Conservation (phyloP, 2,888 invertebrate genomes). For the Cerastis rubricosa region DNA sequence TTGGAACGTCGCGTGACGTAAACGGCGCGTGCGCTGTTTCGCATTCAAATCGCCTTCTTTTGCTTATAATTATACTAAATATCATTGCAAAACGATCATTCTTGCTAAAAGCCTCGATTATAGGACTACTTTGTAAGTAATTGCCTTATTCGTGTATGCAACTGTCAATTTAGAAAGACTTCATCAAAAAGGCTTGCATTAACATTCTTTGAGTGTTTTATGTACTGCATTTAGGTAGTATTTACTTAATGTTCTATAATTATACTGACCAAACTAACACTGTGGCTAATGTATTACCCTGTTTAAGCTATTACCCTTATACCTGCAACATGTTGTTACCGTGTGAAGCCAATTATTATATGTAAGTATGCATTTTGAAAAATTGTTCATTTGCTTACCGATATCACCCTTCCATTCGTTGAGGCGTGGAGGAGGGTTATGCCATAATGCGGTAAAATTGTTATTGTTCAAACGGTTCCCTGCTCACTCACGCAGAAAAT, state of each 20-base stretch:
- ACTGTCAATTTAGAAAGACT: constrained; percentile 25
- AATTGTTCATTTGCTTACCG: constrained; percentile 74
- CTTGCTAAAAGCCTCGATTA: constrained; percentile 51
- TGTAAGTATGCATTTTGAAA: constrained; percentile 66
- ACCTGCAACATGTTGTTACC: constrained; percentile 53
- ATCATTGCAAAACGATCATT: constrained; percentile 67
- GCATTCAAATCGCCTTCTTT: constrained; percentile 85
- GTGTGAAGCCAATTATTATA: constrained; percentile 74
- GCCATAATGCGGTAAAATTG: constrained; percentile 84
- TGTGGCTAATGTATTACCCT: constrained; percentile 19
- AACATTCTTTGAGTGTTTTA: constrained; percentile 15
- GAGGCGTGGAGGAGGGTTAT: constrained; percentile 81
- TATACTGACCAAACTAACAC: constrained; percentile 10
- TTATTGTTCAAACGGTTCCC: constrained; percentile 82
- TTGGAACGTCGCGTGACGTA: constrained; percentile 88
- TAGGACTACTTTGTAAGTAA: constrained; percentile 42
- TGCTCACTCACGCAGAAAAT: constrained; percentile 81
- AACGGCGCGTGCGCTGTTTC: constrained; percentile 86
- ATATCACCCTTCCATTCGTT: constrained; percentile 76
- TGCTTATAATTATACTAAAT: constrained; percentile 79
- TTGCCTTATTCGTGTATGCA: constrained; percentile 38
- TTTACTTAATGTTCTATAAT: constrained; percentile 25
- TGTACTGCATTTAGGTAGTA: constrained; percentile 12
- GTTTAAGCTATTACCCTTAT: constrained; percentile 22
- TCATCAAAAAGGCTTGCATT: constrained; percentile 7